Conservation (phyloP, 2,797 vertebrate genomes). For the Takifugu rubripes region DNA sequence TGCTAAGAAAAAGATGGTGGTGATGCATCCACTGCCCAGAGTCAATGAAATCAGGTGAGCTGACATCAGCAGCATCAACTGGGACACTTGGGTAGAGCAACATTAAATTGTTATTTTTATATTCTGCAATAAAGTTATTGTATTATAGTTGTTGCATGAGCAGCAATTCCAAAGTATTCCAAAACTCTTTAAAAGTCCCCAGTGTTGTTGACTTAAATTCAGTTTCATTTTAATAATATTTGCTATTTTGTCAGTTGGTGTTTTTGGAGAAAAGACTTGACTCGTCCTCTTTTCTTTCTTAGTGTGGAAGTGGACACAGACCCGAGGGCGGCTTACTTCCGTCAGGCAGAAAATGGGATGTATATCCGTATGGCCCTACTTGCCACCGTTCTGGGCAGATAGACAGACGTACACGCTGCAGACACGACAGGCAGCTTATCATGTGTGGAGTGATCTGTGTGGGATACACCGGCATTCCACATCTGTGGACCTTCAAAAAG, state of each 20-base stretch:
- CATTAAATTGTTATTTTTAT: no score
- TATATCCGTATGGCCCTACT: constrained; percentile 95
- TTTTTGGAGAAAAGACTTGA: neutral
- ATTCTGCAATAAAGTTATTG: no score
- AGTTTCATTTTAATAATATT: neutral
- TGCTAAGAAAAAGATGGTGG: constrained; percentile 97
- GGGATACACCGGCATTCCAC: neutral
- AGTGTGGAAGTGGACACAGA: constrained; percentile 93
- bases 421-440: neutral
- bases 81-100: no score
- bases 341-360: constrained; percentile 97
- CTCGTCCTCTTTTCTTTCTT: no score
- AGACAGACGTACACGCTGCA: neutral
- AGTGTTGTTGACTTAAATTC: no score
- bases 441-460: neutral
- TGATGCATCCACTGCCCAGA: constrained; percentile 95
- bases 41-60: constrained; percentile 95
- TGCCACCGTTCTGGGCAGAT: constrained; percentile 88
- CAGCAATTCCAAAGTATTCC: neutral
- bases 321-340: constrained; percentile 94
- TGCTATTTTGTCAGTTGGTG: neutral
- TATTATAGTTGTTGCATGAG: no score
- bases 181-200: no score
- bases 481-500: neutral
- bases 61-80: no score